Conservation (phyloP, 2,113 vertebrate genomes). For the Anser cygnoides region DNA sequence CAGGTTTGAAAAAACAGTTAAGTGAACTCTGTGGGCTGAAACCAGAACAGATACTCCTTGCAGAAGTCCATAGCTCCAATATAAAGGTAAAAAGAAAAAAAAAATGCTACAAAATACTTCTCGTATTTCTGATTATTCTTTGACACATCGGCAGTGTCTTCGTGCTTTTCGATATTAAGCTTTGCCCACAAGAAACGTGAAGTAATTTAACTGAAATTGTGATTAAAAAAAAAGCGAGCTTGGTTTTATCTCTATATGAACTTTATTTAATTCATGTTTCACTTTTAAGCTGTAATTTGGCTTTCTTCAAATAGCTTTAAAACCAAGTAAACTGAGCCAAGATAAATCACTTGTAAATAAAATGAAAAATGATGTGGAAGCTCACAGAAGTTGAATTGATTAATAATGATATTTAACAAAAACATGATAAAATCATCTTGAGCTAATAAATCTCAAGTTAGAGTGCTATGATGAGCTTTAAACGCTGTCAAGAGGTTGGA, state of each 20-base stretch:
- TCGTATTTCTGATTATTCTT: not conserved
- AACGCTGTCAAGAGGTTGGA: not conserved
- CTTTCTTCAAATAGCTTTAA: not conserved
- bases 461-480: not conserved
- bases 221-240: not conserved
- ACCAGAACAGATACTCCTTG: conserved; percentile 95
- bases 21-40: conserved; percentile 93
- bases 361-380: not conserved
- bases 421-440: not conserved
- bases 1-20: conserved; percentile 93
- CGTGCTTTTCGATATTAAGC: not conserved
- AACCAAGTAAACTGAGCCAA: not conserved
- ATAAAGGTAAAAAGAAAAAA: conserved; percentile 84
- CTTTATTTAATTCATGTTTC: not conserved
- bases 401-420: not conserved
- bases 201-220: not conserved
- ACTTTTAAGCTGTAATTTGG: not conserved
- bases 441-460: not conserved
- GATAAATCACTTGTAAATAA: not conserved
- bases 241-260: not conserved
- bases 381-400: not conserved
- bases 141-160: not conserved
- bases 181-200: not conserved
- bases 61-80: conserved; percentile 95
- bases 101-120: not conserved